Conservation (phyloP, 2,797 vertebrate species). For the Galagoides demidoff region DNA sequence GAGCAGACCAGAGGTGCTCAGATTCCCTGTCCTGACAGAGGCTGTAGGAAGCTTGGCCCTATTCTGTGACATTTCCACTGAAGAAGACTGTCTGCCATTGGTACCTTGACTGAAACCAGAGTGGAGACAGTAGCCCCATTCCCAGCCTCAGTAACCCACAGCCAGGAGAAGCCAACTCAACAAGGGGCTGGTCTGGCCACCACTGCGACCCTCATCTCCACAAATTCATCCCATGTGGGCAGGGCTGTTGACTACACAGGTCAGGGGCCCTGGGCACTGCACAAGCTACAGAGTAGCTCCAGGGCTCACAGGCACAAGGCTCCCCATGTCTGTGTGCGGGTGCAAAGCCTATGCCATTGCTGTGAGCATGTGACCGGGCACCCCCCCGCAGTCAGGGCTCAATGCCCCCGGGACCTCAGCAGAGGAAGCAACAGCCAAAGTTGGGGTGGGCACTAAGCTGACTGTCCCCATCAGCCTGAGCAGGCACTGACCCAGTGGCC, state of each 20-base stretch:
- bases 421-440: too few species aligned
- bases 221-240: neutral
- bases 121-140: neutral
- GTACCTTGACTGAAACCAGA: neutral
- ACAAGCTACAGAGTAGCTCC: too few species aligned
- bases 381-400: neutral
- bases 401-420: neutral
- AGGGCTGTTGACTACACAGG: accelerated
- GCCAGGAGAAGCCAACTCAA: neutral
- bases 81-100: neutral
- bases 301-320: accelerated
- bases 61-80: accelerated
- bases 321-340: neutral
- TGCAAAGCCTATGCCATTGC: neutral
- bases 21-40: neutral
- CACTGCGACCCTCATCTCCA: neutral
- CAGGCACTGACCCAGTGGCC: accelerated
- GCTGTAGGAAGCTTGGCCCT: neutral
- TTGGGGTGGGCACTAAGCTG: accelerated
- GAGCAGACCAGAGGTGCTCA: neutral
- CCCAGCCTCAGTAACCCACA: neutral
- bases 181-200: neutral
- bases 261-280: neutral
- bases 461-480: accelerated
- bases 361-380: accelerated